These are phyloP conservation scores for Plagodis pulveraria DNA, from an alignment of 2,888 invertebrate species.

Conservation along the genomic window DNA sequence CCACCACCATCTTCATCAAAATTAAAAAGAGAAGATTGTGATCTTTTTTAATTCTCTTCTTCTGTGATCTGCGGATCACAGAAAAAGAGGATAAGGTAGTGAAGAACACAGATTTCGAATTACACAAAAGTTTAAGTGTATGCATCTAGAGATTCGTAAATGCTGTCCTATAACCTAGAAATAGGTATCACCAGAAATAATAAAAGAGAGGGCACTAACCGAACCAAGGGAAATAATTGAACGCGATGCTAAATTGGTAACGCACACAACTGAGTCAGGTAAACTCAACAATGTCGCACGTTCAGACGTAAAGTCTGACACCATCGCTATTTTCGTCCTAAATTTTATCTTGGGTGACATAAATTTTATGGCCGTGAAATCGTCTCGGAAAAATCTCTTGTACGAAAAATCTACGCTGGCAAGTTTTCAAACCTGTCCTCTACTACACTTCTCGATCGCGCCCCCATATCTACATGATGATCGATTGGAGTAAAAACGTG, in stretches of 20 bases:
- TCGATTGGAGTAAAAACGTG: conserved; percentile 44
- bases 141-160: no score
- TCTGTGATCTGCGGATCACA: no score
- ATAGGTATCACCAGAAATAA: not conserved
- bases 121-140: no score
- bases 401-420: conserved; percentile 64
- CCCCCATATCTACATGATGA: conserved; percentile 40
- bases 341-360: conserved; percentile 59
- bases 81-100: no score
- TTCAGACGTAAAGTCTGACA: conserved; percentile 45
- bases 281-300: conserved; percentile 24
- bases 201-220: conserved; percentile 10
- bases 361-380: conserved; percentile 69
- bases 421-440: conserved; percentile 67
- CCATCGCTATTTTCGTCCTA: conserved; percentile 59
- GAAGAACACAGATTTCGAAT: no score
- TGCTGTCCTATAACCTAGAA: no score
- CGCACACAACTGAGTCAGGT: conserved; percentile 13
- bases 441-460: conserved; percentile 58
- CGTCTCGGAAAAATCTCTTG: conserved; percentile 60
- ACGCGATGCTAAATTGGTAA: not conserved
- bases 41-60: no score
- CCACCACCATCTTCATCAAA: no score
- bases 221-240: conserved; percentile 2
- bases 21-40: no score